A percentile compares a stretch with the other conserved stretches of the same genome.
These are phyloP conservation scores for Nasonia longicornis DNA, from an alignment of 1,140 invertebrate genomes.

Conservation along the genomic window DNA sequence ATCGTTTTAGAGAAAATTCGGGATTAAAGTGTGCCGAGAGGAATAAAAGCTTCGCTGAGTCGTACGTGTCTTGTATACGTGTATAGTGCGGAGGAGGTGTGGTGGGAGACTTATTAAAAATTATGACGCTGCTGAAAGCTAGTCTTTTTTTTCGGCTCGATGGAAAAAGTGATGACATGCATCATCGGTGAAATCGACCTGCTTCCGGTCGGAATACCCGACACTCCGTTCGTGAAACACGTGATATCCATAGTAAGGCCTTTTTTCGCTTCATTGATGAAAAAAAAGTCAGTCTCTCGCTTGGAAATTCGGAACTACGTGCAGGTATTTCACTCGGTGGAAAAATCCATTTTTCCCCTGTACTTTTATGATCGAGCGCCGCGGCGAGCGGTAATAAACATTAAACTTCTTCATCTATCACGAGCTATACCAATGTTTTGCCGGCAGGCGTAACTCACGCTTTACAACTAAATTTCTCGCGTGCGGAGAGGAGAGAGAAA, in stretches of 20 bases:
- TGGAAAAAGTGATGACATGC: conserved; percentile 13
- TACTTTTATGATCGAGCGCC: not conserved
- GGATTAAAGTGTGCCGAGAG: not conserved
- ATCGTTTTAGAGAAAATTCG: not conserved
- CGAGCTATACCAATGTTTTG: not conserved
- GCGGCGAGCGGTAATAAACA: not conserved
- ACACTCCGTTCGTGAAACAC: not conserved
- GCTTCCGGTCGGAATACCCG: conserved; percentile 6
- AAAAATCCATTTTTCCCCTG: too few species aligned
- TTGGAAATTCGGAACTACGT: too few species aligned
- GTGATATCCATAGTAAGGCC: not conserved
- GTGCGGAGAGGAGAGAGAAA: not conserved
- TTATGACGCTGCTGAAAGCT: not conserved
- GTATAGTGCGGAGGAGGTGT: not conserved
- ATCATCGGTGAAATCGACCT: conserved; percentile 10
- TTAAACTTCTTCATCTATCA: not conserved
- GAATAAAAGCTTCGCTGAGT: not conserved
- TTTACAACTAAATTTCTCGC: not conserved
- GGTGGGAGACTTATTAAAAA: not conserved
- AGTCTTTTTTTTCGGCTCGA: not conserved
- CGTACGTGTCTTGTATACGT: not conserved
- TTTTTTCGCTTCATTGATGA: not conserved
- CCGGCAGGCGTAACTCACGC: not conserved
- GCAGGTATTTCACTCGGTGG: too few species aligned
- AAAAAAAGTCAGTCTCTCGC: not conserved